Base-by-base conservation (phyloP, 2,113 vertebrate species). In the Alligator mississippiensis region DNA sequence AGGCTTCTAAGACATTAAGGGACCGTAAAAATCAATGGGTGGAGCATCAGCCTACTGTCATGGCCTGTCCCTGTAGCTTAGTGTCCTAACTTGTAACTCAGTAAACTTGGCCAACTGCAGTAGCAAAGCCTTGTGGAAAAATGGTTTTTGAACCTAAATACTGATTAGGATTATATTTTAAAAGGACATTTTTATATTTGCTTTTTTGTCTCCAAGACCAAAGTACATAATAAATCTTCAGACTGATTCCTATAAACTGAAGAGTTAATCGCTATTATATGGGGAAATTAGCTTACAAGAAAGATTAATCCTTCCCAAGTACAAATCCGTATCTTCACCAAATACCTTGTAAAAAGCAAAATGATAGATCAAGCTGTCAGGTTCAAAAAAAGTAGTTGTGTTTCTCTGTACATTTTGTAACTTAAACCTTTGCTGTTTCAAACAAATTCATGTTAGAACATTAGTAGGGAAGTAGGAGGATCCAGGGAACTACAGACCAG, bases 301-400 rank as follows among this genome's bases (percentile, higher is more conserved):
- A 82, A 86, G 6, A 34, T 18, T 10, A 72, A 60, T 9, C 18
- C 58, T 82, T 80, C 58, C 24, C 4, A n/a, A 84, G 76, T 68
- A 11, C 4, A 79, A 83, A 54, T 38, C 30, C 0, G 0, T 4
- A 62, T n/a, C 1, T 1, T 16, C 34, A n/a, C 34, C 30, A 72
- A 72, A 34, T 72, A 34, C 64, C 76, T 57, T 59, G 34, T 11
- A 55, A 62, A 47, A 77, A 30, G 19, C 1, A 13, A 86, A 54
- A 13, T 74, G 60, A 30, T 13, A 12, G 30, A 62, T 19, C 22
- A 10, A 79, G 22, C 3, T 2, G 3, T 0, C 10, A 62, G 63
- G 72, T 16, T 17, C 30, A 60, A 82, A 25, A 25, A 38, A 38
- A 72, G 68, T 72, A 70, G 34, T 21, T 70, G 30, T 34, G 22